Evolutionary conservation across 2,113 vertebrate species (phyloP).

Genomic region (Ammodytes dubius): DNA sequence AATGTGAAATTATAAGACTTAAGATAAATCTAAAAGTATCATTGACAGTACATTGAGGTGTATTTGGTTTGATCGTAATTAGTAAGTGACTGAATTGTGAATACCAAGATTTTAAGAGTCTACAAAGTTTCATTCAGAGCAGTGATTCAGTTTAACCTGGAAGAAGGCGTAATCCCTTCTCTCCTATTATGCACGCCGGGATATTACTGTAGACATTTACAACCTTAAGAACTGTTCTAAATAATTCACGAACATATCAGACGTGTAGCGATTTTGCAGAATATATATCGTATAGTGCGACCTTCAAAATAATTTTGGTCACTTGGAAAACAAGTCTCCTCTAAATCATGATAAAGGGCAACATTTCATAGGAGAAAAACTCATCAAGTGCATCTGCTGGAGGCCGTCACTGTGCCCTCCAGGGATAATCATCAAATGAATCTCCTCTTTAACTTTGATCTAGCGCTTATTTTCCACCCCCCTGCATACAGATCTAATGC

Average conservation of each 20-base stretch:
- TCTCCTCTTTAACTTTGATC: constrained; percentile 63
- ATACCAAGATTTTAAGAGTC: neutral
- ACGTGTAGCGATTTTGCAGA: neutral
- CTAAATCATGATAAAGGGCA: neutral
- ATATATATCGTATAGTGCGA: neutral
- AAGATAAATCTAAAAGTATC: neutral
- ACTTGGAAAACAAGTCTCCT: constrained; percentile 17
- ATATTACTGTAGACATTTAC: neutral
- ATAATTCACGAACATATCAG: neutral
- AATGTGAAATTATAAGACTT: neutral
- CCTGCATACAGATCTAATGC: constrained; percentile 46
- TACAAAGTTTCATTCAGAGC: neutral
- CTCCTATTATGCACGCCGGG: neutral
- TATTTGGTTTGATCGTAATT: neutral
- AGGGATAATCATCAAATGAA: constrained; percentile 51
- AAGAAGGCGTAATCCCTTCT: neutral
- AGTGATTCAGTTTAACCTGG: neutral
- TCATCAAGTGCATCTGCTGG: constrained; percentile 52
- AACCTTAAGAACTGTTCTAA: neutral
- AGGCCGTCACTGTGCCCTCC: constrained; percentile 45
- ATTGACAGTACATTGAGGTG: neutral
- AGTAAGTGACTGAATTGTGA: neutral
- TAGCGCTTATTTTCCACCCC: constrained; percentile 6
- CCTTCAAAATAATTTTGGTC: constrained; percentile 6
- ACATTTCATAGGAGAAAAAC: constrained; percentile 28